Conservation (phyloP, 2,113 vertebrate genomes). For the Coptodon bakossiorum region DNA sequence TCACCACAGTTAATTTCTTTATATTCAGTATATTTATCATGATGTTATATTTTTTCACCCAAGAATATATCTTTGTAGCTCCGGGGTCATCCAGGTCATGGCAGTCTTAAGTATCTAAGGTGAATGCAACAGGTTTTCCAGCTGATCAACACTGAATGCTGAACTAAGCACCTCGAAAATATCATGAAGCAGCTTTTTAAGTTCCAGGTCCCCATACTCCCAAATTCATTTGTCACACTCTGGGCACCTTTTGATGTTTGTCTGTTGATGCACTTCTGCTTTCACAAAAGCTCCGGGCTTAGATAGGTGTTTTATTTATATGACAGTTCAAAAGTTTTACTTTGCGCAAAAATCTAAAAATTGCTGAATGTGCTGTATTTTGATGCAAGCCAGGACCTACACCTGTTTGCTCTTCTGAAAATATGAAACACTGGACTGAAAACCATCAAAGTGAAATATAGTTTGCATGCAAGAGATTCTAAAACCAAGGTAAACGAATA, state of each 20-base stretch:
- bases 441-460: constrained; percentile 22
- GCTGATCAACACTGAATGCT: background rate
- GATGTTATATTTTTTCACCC: accelerated
- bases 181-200: background rate
- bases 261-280: background rate
- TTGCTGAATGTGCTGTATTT: background rate
- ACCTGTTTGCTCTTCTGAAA: constrained; percentile 38
- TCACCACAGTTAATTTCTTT: background rate
- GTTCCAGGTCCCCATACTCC: background rate
- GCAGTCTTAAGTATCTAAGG: background rate
- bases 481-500: constrained; percentile 1
- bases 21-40: background rate
- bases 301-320: constrained; percentile 14
- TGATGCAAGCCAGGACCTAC: background rate
- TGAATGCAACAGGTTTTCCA: background rate
- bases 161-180: background rate
- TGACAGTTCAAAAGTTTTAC: background rate
- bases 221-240: background rate
- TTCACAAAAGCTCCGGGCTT: background rate
- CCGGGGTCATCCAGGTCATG: background rate
- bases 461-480: background rate
- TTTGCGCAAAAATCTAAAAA: background rate
- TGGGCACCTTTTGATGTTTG: background rate
- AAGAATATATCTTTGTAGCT: background rate
- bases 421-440: background rate